Percentiles rank a stretch among this genome's conserved stretches.
These are phyloP conservation scores for Branchinecta lynchi DNA, from an alignment of 1,140 invertebrate species.

Conservation along the genomic window DNA sequence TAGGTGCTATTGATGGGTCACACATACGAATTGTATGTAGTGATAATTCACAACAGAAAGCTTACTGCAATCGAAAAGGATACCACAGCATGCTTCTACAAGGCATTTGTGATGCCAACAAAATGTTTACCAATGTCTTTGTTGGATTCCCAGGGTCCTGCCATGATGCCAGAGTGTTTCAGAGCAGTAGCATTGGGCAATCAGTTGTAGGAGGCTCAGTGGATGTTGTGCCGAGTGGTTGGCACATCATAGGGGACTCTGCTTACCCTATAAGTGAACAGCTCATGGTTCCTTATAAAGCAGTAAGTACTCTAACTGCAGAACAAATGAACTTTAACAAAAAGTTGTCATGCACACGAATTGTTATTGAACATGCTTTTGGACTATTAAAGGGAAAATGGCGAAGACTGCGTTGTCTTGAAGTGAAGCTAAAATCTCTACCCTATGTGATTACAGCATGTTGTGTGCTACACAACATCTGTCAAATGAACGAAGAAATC, in stretches of 20 bases:
- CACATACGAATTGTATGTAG: background rate
- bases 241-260: background rate
- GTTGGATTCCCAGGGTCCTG: background rate
- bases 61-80: background rate
- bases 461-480: slow-evolving; percentile 5
- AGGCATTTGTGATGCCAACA: background rate
- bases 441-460: background rate
- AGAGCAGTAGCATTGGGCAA: background rate
- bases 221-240: background rate
- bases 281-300: background rate
- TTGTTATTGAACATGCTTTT: background rate
- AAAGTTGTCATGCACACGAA: background rate
- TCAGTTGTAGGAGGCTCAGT: too few species aligned
- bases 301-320: background rate
- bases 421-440: background rate
- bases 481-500: background rate
- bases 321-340: background rate
- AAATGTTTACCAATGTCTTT: background rate
- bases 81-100: background rate
- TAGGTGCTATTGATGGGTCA: background rate
- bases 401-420: background rate
- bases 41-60: background rate
- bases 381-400: background rate
- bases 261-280: background rate
- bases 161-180: background rate